Conservation (phyloP, 2,888 invertebrate species). For the Julus scandinavius region DNA sequence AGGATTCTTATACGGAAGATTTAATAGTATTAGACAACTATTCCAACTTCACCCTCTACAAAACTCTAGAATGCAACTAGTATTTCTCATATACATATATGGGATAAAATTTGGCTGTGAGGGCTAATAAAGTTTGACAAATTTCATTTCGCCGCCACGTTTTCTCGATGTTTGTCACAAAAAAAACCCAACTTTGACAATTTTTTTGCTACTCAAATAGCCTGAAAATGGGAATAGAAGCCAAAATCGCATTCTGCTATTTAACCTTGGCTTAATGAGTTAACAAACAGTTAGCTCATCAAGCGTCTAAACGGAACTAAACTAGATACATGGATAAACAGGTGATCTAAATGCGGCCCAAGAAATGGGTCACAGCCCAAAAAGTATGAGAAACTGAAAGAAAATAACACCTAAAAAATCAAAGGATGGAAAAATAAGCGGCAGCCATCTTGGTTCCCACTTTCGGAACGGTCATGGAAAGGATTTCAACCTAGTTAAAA, state of each 20-base stretch:
- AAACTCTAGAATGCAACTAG: no score
- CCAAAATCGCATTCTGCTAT: not conserved
- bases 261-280: conserved; percentile 18
- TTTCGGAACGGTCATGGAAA: not conserved
- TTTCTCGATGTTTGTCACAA: not conserved
- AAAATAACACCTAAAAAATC: not conserved
- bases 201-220: not conserved
- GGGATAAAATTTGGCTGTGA: not conserved
- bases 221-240: not conserved
- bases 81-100: no score
- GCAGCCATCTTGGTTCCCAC: not conserved
- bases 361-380: not conserved
- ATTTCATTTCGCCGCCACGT: not conserved
- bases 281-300: conserved; percentile 2
- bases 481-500: no score
- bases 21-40: no score
- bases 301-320: not conserved
- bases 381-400: not conserved
- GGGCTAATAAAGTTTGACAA: not conserved
- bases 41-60: no score
- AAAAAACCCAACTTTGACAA: not conserved
- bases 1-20: no score
- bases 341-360: not conserved
- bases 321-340: not conserved
- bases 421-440: not conserved